These are phyloP conservation scores for Centruroides vittatus DNA, from an alignment of 1,140 invertebrate species.

Conservation along the genomic window DNA sequence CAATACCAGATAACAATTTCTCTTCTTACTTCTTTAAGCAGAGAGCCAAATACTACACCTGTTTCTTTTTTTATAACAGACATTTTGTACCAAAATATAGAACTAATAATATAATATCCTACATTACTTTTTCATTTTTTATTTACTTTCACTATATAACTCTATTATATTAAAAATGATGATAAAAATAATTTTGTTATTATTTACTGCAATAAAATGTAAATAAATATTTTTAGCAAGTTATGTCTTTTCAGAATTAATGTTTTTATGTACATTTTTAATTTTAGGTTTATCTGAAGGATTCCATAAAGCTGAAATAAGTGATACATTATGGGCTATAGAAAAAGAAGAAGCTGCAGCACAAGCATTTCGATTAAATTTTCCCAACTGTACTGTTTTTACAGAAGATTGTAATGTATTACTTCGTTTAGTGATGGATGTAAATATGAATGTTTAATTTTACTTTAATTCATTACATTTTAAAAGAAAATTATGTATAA, in stretches of 20 bases:
- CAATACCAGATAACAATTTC: too few relatives aligned
- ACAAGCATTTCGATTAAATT: slow-evolving; percentile 62
- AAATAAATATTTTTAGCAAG: background rate
- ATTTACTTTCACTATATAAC: too few relatives aligned
- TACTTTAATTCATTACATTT: background rate
- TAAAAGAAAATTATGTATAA: background rate
- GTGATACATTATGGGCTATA: slow-evolving; percentile 61
- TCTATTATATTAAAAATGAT: too few relatives aligned
- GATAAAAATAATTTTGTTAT: background rate
- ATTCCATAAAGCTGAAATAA: slow-evolving; percentile 52
- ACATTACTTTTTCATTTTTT: too few relatives aligned
- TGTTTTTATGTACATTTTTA: too few relatives aligned
- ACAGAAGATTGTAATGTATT: slow-evolving; percentile 65
- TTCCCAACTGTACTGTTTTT: slow-evolving; percentile 56
- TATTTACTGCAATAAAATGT: background rate
- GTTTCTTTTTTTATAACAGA: too few relatives aligned
- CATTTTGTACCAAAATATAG: too few relatives aligned
- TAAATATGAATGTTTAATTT: slow-evolving; percentile 19
- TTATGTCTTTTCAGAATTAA: too few relatives aligned
- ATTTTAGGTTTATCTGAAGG: slow-evolving; percentile 32
- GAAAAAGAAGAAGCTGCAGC: slow-evolving; percentile 65
- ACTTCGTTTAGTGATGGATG: slow-evolving; percentile 47
- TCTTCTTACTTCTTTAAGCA: too few relatives aligned
- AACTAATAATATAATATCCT: too few relatives aligned
- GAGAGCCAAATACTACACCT: too few relatives aligned